These are phyloP conservation scores for Ciconia boyciana DNA, from an alignment of 2,113 vertebrate species.

Conservation along the genomic window DNA sequence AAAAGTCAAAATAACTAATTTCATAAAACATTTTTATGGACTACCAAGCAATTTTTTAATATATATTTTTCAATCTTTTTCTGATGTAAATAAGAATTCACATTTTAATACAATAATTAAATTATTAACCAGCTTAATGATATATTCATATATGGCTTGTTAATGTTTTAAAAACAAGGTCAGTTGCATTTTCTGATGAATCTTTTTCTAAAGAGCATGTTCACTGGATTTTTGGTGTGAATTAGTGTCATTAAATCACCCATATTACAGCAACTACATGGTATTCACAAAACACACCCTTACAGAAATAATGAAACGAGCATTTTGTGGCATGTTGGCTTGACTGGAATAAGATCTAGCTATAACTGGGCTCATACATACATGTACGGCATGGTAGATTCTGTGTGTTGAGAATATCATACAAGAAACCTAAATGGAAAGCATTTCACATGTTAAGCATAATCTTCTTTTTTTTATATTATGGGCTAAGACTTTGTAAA, in stretches of 20 bases:
- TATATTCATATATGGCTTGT: not conserved
- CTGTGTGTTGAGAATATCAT: not conserved
- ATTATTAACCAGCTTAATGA: not conserved
- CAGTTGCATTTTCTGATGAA: not conserved
- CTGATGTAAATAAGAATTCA: not conserved
- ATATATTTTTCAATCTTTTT: not conserved
- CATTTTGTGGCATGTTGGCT: not conserved
- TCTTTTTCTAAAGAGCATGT: not conserved
- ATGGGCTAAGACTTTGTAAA: not conserved
- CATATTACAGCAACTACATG: not conserved
- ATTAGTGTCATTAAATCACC: not conserved
- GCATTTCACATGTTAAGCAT: not conserved
- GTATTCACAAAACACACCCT: not conserved
- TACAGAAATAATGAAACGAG: not conserved
- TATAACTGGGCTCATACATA: not conserved
- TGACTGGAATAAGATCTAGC: not conserved
- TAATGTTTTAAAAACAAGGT: not conserved
- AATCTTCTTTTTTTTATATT: not conserved
- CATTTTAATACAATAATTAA: not conserved
- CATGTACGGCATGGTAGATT: fast-evolving
- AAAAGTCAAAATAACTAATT: not conserved
- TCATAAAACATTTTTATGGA: not conserved
- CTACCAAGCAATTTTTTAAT: not conserved
- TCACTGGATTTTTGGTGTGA: not conserved
- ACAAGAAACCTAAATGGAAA: not conserved